These are phyloP conservation scores for Thalassophryne amazonica DNA, from an alignment of 2,797 vertebrate species.

Conservation along the genomic window DNA sequence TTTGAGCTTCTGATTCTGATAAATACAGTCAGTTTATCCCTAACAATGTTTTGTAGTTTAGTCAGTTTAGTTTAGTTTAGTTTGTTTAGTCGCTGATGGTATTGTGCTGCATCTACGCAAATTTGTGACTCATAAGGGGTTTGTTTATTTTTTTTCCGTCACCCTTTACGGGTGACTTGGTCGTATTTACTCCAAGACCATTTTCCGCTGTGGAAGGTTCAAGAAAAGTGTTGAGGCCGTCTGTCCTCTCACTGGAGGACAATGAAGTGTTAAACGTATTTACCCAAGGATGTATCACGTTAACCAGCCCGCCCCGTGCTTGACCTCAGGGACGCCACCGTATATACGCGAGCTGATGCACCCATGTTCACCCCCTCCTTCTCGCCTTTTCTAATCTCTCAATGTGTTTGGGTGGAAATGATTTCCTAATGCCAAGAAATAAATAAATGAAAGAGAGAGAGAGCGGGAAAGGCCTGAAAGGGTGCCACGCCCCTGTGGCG, in stretches of 20 bases:
- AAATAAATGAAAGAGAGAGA: slow-evolving; percentile 12
- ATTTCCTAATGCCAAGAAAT: not conserved
- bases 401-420: slow-evolving; percentile 46
- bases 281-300: not conserved
- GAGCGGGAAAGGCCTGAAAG: no score
- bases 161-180: not conserved
- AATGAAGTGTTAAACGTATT: slow-evolving; percentile 1
- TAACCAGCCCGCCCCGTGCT: not conserved
- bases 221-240: slow-evolving; percentile 13
- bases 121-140: slow-evolving; percentile 1
- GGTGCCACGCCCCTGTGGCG: slow-evolving; percentile 30
- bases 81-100: no score
- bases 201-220: slow-evolving; percentile 19
- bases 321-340: no score
- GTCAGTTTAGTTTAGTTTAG: no score
- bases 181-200: slow-evolving; percentile 29
- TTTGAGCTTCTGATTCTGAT: no score
- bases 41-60: no score
- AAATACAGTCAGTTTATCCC: no score
- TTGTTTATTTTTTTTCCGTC: not conserved
- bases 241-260: not conserved
- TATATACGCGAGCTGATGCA: not conserved
- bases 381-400: not conserved
- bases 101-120: no score
- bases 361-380: not conserved